These are phyloP conservation scores for Peromyscus californicus DNA, from an alignment of 2,113 vertebrate genomes.

Conservation along the genomic window DNA sequence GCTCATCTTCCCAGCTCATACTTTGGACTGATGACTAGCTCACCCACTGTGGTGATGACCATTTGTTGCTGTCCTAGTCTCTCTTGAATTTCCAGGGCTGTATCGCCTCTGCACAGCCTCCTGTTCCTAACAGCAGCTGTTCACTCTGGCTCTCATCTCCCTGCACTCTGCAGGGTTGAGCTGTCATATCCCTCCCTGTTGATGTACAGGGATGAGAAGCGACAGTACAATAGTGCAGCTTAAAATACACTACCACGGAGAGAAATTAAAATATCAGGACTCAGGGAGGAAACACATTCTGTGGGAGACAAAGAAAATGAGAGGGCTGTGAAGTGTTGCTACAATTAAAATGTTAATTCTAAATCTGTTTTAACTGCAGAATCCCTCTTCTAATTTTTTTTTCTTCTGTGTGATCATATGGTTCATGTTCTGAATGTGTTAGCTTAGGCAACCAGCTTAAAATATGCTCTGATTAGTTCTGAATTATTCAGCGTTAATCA, in stretches of 20 bases:
- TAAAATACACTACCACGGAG: slow-evolving; percentile 46
- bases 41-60: neutral
- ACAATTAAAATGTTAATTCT: slow-evolving; percentile 74
- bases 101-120: neutral
- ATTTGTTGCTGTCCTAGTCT: neutral
- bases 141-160: neutral
- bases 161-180: neutral
- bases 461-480: slow-evolving; percentile 75
- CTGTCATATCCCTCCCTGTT: neutral
- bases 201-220: neutral
- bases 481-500: slow-evolving; percentile 74
- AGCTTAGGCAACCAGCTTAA: slow-evolving; percentile 67
- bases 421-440: slow-evolving; percentile 58
- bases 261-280: slow-evolving; percentile 4
- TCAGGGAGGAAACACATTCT: slow-evolving; percentile 9
- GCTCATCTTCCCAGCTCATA: neutral
- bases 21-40: neutral
- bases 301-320: slow-evolving; percentile 67
- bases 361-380: slow-evolving; percentile 68
- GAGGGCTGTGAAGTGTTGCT: slow-evolving; percentile 53
- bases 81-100: neutral
- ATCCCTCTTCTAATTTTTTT: slow-evolving; percentile 8
- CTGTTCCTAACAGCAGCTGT: neutral
- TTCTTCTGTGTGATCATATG: slow-evolving; percentile 38
- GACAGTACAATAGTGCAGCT: neutral